Conservation (phyloP, 2,888 invertebrate genomes). For the Globia sparganii region DNA sequence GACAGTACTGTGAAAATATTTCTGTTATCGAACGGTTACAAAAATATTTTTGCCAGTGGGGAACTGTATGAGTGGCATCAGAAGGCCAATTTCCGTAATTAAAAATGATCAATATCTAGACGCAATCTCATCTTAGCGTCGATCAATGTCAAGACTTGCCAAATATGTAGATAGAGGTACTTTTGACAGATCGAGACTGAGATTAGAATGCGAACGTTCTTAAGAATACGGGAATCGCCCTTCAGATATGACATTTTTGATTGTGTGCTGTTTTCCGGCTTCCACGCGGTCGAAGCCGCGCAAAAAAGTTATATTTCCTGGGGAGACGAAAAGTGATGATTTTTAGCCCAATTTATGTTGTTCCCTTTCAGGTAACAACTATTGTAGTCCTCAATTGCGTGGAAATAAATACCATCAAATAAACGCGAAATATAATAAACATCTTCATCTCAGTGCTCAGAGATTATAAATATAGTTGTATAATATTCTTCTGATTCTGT, state of each 20-base stretch:
- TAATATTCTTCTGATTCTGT: slow-evolving; percentile 8
- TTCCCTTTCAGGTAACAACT: not conserved
- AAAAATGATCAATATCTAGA: no score
- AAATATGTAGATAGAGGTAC: no score
- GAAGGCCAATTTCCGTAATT: no score
- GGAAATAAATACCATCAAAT: not conserved
- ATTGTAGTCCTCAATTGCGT: not conserved
- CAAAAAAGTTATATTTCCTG: not conserved
- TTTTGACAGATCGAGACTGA: no score
- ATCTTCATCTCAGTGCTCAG: not conserved
- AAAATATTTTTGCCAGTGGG: no score
- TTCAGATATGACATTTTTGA: not conserved
- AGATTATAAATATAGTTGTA: not conserved
- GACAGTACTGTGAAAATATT: no score
- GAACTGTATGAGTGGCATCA: not conserved
- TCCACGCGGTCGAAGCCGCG: not conserved
- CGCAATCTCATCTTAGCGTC: no score
- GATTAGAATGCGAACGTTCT: no score
- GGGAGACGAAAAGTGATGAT: not conserved
- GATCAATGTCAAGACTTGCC: no score
- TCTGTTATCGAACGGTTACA: no score
- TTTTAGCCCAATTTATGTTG: not conserved
- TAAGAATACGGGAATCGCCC: no score
- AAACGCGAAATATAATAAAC: not conserved
- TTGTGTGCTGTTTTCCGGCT: not conserved